These are phyloP conservation scores for Archocentrus centrarchus DNA, from an alignment of 2,113 vertebrate species.

Conservation along the genomic window DNA sequence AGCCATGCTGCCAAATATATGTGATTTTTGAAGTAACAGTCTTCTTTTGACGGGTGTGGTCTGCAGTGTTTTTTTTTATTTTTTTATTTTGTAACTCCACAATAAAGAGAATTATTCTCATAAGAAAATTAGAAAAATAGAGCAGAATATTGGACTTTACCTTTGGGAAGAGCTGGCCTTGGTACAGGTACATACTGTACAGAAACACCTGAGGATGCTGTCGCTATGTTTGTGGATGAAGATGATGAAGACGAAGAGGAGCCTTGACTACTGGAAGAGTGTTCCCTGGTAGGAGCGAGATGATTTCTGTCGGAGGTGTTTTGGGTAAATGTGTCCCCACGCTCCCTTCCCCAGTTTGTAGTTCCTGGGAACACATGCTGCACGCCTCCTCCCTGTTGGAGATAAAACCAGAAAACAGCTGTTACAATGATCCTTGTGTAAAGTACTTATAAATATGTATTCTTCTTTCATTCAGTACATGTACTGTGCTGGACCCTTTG, in stretches of 20 bases:
- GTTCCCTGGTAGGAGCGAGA: constrained; percentile 36
- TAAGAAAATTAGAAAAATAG: background rate
- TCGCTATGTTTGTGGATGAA: constrained; percentile 50
- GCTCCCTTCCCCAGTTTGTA: constrained; percentile 58
- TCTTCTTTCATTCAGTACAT: constrained; percentile 27
- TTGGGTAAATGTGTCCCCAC: constrained; percentile 68
- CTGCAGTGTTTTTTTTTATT: background rate
- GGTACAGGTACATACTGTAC: constrained; percentile 42
- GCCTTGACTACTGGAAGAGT: constrained; percentile 27
- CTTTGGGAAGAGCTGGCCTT: constrained; percentile 76
- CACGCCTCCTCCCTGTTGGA: constrained; percentile 37
- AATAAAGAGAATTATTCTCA: background rate
- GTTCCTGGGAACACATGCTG: constrained; percentile 11
- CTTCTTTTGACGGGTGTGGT: background rate
- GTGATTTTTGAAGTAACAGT: too few relatives aligned
- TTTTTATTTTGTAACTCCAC: background rate
- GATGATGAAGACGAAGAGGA: constrained; percentile 59
- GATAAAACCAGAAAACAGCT: background rate
- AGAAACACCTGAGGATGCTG: constrained; percentile 55
- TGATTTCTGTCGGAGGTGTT: background rate
- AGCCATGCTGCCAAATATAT: too few relatives aligned
- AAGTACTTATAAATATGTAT: background rate
- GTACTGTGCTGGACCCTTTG: constrained; percentile 49
- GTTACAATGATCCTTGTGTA: background rate
- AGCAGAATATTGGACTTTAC: constrained; percentile 47